phyloP scores from a whole-genome alignment of 2,113 vertebrate genomes.

The Cromileptes altivelis region DNA sequence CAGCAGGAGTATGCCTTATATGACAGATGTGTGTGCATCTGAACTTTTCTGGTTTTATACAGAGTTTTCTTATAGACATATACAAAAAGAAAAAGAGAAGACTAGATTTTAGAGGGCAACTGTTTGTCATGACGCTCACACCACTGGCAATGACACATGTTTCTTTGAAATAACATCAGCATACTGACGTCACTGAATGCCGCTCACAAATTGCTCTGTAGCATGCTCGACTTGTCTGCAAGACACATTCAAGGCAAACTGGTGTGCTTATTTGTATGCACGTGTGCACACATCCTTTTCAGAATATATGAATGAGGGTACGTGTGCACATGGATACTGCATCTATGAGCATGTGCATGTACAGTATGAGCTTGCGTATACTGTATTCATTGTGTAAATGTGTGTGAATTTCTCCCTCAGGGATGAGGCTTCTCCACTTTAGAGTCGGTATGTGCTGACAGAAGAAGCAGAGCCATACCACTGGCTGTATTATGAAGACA shows the following conservation, averaged over 20 bases:
- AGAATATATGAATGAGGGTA: conserved; percentile 31
- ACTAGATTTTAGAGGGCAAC: background rate
- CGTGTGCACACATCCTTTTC: background rate
- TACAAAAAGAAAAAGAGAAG: background rate
- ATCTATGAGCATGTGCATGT: conserved; percentile 2
- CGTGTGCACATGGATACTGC: background rate
- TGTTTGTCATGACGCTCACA: background rate
- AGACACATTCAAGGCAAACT: conserved; percentile 25
- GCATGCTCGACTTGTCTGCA: conserved; percentile 7
- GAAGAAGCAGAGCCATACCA: conserved; percentile 48
- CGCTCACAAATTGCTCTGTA: background rate
- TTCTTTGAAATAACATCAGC: conserved; percentile 15
- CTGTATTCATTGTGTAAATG: conserved; percentile 41
- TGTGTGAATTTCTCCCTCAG: conserved; percentile 34
- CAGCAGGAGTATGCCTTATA: conserved; percentile 7
- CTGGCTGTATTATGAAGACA: conserved; percentile 64
- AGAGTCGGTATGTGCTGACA: conserved; percentile 53
- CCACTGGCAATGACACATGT: background rate
- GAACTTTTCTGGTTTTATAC: background rate
- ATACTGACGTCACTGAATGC: conserved; percentile 25
- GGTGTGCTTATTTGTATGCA: conserved; percentile 16
- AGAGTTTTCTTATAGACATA: background rate
- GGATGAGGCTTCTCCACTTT: conserved; percentile 44
- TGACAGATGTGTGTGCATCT: conserved; percentile 48
- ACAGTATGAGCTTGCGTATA: background rate